Evolutionary conservation across 2,113 vertebrate genomes (phyloP).

Genomic region (Rhinoderma darwinii): DNA sequence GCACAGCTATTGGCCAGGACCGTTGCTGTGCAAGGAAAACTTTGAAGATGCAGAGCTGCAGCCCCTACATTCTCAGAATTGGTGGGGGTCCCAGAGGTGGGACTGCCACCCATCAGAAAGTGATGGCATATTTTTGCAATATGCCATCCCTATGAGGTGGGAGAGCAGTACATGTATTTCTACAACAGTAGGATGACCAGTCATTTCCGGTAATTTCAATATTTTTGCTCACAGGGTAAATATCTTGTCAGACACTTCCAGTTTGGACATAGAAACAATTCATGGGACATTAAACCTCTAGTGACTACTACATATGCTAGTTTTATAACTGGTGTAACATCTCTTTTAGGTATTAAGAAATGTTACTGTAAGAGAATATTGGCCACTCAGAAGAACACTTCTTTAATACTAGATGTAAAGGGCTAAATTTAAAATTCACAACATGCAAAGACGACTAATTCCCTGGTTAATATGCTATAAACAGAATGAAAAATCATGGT

Average conservation of each 20-base stretch:
- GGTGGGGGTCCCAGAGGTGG: too few species aligned
- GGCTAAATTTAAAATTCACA: neutral
- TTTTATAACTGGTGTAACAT: neutral
- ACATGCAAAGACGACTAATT: neutral
- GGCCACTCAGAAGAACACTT: neutral
- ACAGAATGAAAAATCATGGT: constrained; percentile 21
- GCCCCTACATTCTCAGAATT: too few species aligned
- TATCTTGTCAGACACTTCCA: neutral
- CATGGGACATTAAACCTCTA: too few species aligned
- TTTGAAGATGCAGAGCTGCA: too few species aligned
- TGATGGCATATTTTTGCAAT: too few species aligned
- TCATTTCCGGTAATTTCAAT: too few species aligned
- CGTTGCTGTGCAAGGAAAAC: too few species aligned
- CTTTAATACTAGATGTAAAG: neutral
- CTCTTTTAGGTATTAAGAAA: neutral
- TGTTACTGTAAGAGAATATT: neutral
- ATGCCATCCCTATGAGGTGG: too few species aligned
- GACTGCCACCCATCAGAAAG: too few species aligned
- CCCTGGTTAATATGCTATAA: constrained; percentile 17
- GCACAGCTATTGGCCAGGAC: too few species aligned
- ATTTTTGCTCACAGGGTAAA: neutral
- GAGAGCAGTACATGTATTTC: too few species aligned
- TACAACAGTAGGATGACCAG: too few species aligned
- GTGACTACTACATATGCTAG: neutral
- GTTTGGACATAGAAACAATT: neutral